Base-by-base conservation (phyloP, 2,797 vertebrate species). In the Falco berigora region DNA sequence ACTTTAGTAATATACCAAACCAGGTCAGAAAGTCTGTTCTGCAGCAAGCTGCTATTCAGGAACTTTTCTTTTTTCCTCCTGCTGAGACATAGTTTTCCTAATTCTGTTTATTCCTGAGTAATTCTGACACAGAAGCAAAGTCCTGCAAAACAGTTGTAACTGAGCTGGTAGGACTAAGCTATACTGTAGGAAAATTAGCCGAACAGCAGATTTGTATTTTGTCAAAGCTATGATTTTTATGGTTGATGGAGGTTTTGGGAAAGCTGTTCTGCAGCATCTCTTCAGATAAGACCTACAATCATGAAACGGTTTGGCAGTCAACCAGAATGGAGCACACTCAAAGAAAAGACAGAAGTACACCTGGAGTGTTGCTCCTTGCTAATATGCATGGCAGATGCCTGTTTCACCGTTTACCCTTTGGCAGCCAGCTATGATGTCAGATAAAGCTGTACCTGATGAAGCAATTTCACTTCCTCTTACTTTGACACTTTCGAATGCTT, bases 401-500 rank as follows among this genome's bases (percentile, higher is more conserved):
- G 38, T 47, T 91, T 64, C 49, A 38, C 0, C 0, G 25, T 58
- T 44, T 50, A 66, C 30, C 23, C 36, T 27, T 53, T 38, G 69
- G 16, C 25, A 28, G 80, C 23, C 42, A 47, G 47, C 38, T 61
- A 0, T 80, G 79, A 90, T 64, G 34, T 69, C 90, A 94, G 55
- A 69, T 10, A 23, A 30, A 73, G 18, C 20, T 63, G 4, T 20
- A 55, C 8, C 5, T 59, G 12, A 47, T 81, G 53, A 92, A 88
- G 76, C 79, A 92, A 88, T 44, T 90, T 86, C n/a, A 16, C 44
- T 96, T 96, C 92, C 94, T 94, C 25, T 42, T 86, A 13, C 19
- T 84, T 40, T 50, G 42, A 78, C 27, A 69, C 5, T 88, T 85
- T 32, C 4, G 68, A 90, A 68, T 17, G 6, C 28, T 74, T 58